Conservation (phyloP, 2,113 vertebrate genomes). For the Microtus pennsylvanicus region DNA sequence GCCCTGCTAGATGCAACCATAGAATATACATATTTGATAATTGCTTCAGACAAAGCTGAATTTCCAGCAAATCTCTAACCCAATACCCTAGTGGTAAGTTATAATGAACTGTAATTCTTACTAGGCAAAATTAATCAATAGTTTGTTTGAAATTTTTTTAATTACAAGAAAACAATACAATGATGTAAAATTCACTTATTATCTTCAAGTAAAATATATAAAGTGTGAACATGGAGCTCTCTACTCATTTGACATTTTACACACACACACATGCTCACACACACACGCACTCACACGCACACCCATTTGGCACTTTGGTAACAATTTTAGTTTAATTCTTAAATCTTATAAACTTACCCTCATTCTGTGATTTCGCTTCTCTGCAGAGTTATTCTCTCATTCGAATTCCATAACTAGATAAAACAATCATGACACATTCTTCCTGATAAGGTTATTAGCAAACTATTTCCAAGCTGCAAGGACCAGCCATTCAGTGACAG, state of each 20-base stretch:
- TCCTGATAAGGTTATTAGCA: too few relatives aligned
- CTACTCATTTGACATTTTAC: background rate
- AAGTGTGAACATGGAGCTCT: background rate
- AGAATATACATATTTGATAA: background rate
- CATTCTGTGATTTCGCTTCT: too few relatives aligned
- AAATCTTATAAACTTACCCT: too few relatives aligned
- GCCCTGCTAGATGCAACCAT: background rate
- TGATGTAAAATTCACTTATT: background rate
- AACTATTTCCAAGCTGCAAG: too few relatives aligned
- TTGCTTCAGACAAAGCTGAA: background rate
- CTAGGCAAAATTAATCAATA: background rate
- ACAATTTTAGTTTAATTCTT: too few relatives aligned
- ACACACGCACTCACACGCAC: background rate
- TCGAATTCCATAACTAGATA: too few relatives aligned
- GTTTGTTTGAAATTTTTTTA: constrained; percentile 19
- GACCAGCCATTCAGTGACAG: too few relatives aligned
- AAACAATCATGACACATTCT: too few relatives aligned
- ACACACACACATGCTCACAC: too few relatives aligned
- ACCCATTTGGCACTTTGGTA: too few relatives aligned
- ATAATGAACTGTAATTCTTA: background rate
- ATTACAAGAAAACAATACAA: background rate
- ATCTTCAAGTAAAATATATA: background rate
- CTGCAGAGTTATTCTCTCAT: too few relatives aligned
- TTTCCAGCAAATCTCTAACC: background rate
- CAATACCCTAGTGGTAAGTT: background rate